Evolutionary conservation across 2,113 vertebrate genomes (phyloP).

Genomic region (Promerops cafer): DNA sequence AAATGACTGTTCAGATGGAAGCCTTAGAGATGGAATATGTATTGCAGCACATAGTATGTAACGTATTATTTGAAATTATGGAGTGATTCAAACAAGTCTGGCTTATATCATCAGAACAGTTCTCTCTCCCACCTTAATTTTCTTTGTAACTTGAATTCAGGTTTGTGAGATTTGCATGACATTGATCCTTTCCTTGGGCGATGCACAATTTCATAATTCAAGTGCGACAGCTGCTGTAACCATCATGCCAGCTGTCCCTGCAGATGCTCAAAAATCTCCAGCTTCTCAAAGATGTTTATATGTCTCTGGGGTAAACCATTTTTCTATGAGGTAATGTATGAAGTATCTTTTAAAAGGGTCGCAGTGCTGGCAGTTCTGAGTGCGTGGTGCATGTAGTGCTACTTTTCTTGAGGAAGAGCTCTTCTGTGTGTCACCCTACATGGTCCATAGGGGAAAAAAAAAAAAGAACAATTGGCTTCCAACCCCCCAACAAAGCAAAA

Average conservation of each 20-base stretch:
- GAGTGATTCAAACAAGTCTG: neutral
- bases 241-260: slow-evolving; percentile 25
- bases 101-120: neutral
- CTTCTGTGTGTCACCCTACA: neutral
- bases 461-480: neutral
- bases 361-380: neutral
- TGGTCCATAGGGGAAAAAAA: neutral
- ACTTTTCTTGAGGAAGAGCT: neutral
- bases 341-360: neutral
- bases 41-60: neutral
- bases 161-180: slow-evolving; percentile 39
- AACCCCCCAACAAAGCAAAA: neutral
- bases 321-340: neutral
- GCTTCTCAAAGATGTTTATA: neutral
- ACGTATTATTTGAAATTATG: neutral
- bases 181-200: slow-evolving; percentile 55
- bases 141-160: slow-evolving; percentile 32
- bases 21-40: neutral
- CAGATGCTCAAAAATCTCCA: slow-evolving; percentile 34
- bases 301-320: slow-evolving; percentile 11
- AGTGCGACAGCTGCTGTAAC: slow-evolving; percentile 18
- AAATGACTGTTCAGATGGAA: neutral
- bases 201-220: slow-evolving; percentile 49
- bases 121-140: neutral
- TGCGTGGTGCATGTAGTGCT: rapidly evolving